Evolutionary conservation across 2,888 invertebrate genomes (phyloP).

Genomic region (Eupithecia insigniata): DNA sequence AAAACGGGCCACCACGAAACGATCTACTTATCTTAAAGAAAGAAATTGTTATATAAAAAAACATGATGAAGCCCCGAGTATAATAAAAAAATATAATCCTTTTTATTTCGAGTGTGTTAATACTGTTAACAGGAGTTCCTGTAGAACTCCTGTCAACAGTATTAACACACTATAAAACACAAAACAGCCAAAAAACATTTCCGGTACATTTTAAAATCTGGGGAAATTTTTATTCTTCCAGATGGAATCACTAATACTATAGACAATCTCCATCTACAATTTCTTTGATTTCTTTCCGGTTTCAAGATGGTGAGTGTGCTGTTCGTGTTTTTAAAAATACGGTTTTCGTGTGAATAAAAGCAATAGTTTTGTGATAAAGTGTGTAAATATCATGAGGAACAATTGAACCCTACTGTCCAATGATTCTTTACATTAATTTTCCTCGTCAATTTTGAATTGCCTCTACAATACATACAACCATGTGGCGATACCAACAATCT

Average conservation of each 20-base stretch:
- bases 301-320: conserved; percentile 80
- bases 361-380: conserved; percentile 1
- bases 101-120: no score
- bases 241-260: conserved; percentile 7
- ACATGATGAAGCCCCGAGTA: no score
- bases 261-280: not conserved
- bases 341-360: conserved; percentile 5
- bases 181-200: no score
- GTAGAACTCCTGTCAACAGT: not conserved
- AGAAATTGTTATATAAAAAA: no score
- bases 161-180: not conserved
- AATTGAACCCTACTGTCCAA: no score
- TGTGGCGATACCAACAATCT: conserved; percentile 67
- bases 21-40: no score
- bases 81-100: not conserved
- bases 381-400: not conserved
- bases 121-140: no score
- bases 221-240: not conserved
- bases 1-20: no score
- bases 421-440: not conserved
- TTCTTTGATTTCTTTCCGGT: conserved; percentile 60
- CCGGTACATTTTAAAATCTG: not conserved
- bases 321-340: conserved; percentile 32
- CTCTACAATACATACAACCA: conserved; percentile 52
- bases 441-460: conserved; percentile 14